Evolutionary conservation across 2,113 vertebrate species (phyloP), one percentile per base, ranked within the genome.

Genomic region (Hirundichthys speculiger): DNA sequence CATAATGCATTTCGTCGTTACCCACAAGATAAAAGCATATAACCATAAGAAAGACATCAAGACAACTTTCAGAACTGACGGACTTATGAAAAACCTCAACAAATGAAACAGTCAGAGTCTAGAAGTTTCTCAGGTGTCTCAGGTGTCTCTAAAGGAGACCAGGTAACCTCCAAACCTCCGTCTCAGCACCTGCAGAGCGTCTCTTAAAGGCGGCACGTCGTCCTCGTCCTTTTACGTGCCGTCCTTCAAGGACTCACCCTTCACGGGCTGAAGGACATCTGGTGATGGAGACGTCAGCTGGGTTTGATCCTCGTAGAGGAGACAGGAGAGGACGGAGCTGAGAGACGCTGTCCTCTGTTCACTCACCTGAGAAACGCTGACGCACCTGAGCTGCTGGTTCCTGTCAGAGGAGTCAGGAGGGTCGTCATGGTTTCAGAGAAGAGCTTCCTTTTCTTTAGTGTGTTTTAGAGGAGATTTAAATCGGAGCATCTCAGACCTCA

Each of bases 281-380:
- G 27, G 47, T 34, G 56, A 54, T 58, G 61, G 45, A 77, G 74
- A 62, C 43, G 74, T 82, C 79, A 54, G 30, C 55, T 27, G 49
- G 53, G 60, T 69, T 64, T 55, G 59, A 69, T 54, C 48, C 24
- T 59, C 2, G 1, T 34, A 45, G 12, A n/a, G 15, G 19, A 64
- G 15, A 34, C 30, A 34, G 25, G 6, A 34, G 60, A 51, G 40
- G 56, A 46, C 0, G 38, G 50, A 49, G 66, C 19, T 7, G 59
- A 65, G 16, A 52, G 57, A 53, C 19, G 48, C 55, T 18, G 3
- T 24, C 41, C 42, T 27, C 16, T 45, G 18, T 59, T 30, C 54
- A 22, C 5, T 24, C 38, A 11, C 16, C 8, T 30, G 41, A 69
- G n/a, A 51, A 55, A 60, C 1, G 24, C n/a, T 11, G 40, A 53